These are phyloP conservation scores for Drosophila teissieri DNA, from an alignment of 1,140 invertebrate species.

Conservation along the genomic window DNA sequence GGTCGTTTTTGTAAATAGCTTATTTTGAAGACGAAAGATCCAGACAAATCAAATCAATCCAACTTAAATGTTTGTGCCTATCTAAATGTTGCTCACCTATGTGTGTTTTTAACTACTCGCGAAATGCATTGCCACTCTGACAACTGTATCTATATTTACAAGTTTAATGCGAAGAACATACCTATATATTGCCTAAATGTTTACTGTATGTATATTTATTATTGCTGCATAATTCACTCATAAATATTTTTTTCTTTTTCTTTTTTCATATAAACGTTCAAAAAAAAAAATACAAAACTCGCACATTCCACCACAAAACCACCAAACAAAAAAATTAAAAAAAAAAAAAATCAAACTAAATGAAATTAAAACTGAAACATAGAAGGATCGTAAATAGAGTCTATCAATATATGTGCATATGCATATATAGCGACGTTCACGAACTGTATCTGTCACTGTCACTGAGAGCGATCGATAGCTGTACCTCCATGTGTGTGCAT, in stretches of 20 bases:
- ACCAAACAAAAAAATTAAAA: constrained; percentile 39
- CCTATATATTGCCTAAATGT: constrained; percentile 78
- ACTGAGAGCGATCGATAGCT: constrained; percentile 48
- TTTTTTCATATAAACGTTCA: constrained; percentile 82
- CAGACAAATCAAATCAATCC: neutral
- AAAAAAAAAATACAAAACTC: constrained; percentile 63
- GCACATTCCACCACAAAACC: constrained; percentile 81
- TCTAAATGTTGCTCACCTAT: constrained; percentile 57
- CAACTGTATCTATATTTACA: constrained; percentile 49
- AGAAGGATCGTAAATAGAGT: constrained; percentile 63
- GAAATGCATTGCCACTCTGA: constrained; percentile 56
- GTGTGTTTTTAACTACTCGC: constrained; percentile 46
- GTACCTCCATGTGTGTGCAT: constrained; percentile 41
- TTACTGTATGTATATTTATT: constrained; percentile 83
- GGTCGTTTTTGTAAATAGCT: constrained; percentile 55
- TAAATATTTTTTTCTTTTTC: constrained; percentile 81
- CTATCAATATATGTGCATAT: constrained; percentile 23
- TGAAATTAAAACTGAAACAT: constrained; percentile 32
- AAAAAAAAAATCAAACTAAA: constrained; percentile 43
- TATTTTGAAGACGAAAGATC: constrained; percentile 12
- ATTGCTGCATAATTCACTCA: constrained; percentile 83
- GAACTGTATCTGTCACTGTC: constrained; percentile 46
- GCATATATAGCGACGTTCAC: constrained; percentile 51
- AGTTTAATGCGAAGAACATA: constrained; percentile 40
- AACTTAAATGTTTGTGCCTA: constrained; percentile 36